Percentiles rank a stretch among this genome's conserved stretches.
phyloP scores from a whole-genome alignment of 2,888 invertebrate genomes.

The Drosophila quinaria region DNA sequence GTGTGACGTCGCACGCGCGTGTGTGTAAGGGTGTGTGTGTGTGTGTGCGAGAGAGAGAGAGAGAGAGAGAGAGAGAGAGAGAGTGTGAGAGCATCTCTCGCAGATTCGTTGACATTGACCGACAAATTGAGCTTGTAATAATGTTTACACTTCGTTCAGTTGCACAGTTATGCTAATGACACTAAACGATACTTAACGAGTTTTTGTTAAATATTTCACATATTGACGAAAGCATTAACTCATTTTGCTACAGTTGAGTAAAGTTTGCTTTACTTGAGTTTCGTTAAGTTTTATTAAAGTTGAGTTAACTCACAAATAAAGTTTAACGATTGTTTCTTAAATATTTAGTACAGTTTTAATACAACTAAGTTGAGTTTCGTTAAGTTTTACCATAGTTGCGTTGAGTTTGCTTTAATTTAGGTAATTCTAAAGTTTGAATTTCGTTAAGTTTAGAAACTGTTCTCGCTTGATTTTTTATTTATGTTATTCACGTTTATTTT shows the following conservation, averaged over 20 bases:
- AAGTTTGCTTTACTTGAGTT: neutral
- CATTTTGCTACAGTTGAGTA: conserved; percentile 39
- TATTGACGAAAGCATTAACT: conserved; percentile 65
- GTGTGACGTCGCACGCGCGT: conserved; percentile 22
- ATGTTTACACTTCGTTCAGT: conserved; percentile 40
- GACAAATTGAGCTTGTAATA: conserved; percentile 57
- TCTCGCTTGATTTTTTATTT: too few species aligned
- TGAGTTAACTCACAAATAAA: neutral
- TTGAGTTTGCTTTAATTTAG: too few species aligned
- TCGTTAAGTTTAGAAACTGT: too few species aligned
- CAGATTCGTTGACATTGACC: conserved; percentile 62
- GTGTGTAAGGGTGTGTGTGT: conserved; percentile 22
- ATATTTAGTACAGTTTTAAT: too few species aligned
- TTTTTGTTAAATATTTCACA: conserved; percentile 61
- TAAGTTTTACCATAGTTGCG: too few species aligned
- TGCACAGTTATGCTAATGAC: conserved; percentile 27
- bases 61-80: neutral
- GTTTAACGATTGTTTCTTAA: too few species aligned
- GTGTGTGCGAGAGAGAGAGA: conserved; percentile 14
- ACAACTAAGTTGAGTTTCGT: too few species aligned
- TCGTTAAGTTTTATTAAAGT: neutral
- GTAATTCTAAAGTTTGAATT: too few species aligned
- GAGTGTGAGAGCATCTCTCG: conserved; percentile 10
- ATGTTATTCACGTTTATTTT: too few species aligned
- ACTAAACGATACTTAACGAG: conserved; percentile 59